A percentile compares a stretch with the other conserved stretches of the same genome.
Evolutionary conservation across 1,140 invertebrate species (phyloP).

Genomic region (Drosophila persimilis): DNA sequence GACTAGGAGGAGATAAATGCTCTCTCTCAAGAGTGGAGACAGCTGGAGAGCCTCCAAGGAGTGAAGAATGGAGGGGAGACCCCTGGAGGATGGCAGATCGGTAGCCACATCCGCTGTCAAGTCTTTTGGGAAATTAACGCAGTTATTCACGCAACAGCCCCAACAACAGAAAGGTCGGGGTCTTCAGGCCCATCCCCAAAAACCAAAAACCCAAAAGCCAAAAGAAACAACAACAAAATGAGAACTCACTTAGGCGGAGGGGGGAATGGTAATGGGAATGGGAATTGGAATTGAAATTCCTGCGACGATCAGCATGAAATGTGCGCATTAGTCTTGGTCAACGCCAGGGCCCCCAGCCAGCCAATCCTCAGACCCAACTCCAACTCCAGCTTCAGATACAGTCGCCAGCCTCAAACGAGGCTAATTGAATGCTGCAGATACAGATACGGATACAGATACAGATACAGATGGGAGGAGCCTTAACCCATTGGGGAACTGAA

Average conservation of each 20-base stretch:
- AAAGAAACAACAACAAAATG: neutral
- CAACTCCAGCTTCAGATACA: too few species aligned
- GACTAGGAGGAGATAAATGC: neutral
- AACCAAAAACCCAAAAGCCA: neutral
- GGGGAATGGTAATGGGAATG: neutral
- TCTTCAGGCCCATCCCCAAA: constrained; percentile 19
- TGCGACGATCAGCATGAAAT: constrained; percentile 59
- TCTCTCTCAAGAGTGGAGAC: neutral
- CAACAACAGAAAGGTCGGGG: constrained; percentile 16
- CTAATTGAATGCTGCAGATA: constrained; percentile 46
- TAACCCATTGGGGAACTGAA: constrained; percentile 12
- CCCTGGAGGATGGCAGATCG: constrained; percentile 36
- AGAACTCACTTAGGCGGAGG: constrained; percentile 6
- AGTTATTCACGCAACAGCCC: constrained; percentile 66
- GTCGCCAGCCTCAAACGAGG: constrained; percentile 1
- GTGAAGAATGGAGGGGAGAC: neutral
- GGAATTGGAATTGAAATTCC: constrained; percentile 39
- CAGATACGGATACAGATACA: neutral
- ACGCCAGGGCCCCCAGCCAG: constrained; percentile 13
- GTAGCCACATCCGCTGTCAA: constrained; percentile 78
- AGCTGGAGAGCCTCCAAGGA: too few species aligned
- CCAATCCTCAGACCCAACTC: too few species aligned
- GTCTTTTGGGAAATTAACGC: constrained; percentile 71
- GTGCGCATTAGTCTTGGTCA: constrained; percentile 57
- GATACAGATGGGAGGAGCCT: neutral